Conservation (phyloP, 2,888 invertebrate genomes). For the Amphipyra berbera region DNA sequence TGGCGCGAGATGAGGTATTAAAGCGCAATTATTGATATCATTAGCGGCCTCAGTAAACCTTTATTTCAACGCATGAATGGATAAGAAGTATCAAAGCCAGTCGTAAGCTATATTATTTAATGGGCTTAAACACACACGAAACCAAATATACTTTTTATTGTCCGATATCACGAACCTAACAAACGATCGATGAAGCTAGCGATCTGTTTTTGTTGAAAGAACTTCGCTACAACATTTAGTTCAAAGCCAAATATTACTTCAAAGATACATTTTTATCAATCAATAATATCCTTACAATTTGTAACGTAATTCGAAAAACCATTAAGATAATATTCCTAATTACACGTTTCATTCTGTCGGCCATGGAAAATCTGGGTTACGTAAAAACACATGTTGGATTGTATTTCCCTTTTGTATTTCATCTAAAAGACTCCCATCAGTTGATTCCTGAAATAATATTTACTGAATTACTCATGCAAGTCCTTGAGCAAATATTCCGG, state of each 20-base stretch:
- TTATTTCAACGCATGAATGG: slow-evolving; percentile 28
- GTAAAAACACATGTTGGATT: slow-evolving; percentile 26
- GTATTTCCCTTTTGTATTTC: no score
- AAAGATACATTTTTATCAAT: neutral
- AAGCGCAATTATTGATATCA: slow-evolving; percentile 17
- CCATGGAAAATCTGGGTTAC: slow-evolving; percentile 25
- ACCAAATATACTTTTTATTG: slow-evolving; percentile 29
- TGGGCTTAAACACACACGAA: slow-evolving; percentile 13
- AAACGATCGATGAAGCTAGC: slow-evolving; percentile 20
- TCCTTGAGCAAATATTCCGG: slow-evolving; percentile 67
- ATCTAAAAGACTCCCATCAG: slow-evolving; percentile 5
- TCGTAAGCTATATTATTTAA: slow-evolving; percentile 23
- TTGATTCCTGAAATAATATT: slow-evolving; percentile 35
- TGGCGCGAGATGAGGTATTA: slow-evolving; percentile 3
- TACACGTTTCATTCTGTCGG: neutral
- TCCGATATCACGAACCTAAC: slow-evolving; percentile 20
- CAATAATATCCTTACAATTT: neutral
- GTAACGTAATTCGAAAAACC: neutral
- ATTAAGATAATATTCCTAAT: neutral
- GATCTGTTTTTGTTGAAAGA: neutral
- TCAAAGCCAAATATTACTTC: slow-evolving; percentile 1
- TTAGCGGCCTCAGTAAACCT: slow-evolving; percentile 17
- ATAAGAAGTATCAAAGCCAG: slow-evolving; percentile 15
- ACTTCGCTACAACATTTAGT: neutral
- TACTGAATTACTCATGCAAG: slow-evolving; percentile 36